These are phyloP conservation scores for Agrochola lychnidis DNA, from an alignment of 2,888 invertebrate genomes.

Conservation along the genomic window DNA sequence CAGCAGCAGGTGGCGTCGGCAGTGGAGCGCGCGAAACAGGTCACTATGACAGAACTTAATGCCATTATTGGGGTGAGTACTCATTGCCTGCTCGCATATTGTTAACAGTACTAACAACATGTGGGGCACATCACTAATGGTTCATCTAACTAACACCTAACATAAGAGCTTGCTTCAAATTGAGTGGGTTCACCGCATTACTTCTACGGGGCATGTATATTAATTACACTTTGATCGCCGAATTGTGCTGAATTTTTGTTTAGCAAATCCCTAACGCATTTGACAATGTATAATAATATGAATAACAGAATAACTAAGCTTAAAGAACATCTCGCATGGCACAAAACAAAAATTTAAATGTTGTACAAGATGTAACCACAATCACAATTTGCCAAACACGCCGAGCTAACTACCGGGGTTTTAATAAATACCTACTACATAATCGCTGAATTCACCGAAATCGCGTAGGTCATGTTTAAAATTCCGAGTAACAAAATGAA, in stretches of 20 bases:
- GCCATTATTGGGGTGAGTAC: conserved; percentile 97
- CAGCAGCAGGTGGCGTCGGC: conserved; percentile 98
- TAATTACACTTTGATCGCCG: conserved; percentile 16
- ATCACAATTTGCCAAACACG: conserved; percentile 15
- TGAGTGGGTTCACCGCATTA: conserved; percentile 40
- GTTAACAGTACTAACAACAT: conserved; percentile 62
- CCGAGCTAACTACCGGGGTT: conserved; percentile 17
- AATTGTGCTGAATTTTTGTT: conserved; percentile 25
- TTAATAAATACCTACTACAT: conserved; percentile 31
- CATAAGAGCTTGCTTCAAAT: conserved; percentile 52
- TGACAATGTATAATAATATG: background rate
- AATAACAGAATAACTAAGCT: conserved; percentile 9
- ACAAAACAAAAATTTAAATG: conserved; percentile 3
- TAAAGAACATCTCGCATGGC: background rate
- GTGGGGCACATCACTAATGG: conserved; percentile 49
- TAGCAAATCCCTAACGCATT: conserved; percentile 1
- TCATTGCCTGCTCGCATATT: conserved; percentile 62
- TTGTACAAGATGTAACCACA: conserved; percentile 17
- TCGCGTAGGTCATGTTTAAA: conserved; percentile 53
- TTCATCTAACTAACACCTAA: conserved; percentile 49
- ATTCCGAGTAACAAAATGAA: conserved; percentile 74
- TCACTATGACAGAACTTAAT: conserved; percentile 98
- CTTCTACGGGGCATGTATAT: conserved; percentile 43
- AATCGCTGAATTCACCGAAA: conserved; percentile 50
- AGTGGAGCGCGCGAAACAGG: conserved; percentile 98